Percentiles rank a stretch among this genome's conserved stretches.
These are phyloP conservation scores for Phaethornis superciliosus DNA, from an alignment of 2,113 vertebrate genomes.

Conservation along the genomic window DNA sequence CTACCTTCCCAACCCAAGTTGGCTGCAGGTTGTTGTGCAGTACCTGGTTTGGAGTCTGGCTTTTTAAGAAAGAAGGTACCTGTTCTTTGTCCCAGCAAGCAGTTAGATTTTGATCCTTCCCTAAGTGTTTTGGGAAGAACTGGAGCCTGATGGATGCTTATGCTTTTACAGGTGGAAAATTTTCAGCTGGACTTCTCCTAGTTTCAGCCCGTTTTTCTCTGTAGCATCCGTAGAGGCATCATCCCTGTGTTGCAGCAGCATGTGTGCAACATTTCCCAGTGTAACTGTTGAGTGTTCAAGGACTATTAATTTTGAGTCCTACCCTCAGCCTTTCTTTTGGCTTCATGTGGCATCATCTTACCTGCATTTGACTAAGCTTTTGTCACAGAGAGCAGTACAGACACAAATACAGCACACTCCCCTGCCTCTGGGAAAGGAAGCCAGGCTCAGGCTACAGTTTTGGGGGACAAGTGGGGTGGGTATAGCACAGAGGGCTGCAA, in stretches of 20 bases:
- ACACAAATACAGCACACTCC: neutral
- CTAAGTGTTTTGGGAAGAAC: neutral
- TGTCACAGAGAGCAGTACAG: neutral
- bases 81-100: neutral
- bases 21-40: rapidly evolving
- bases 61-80: neutral
- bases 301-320: neutral
- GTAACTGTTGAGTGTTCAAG: neutral
- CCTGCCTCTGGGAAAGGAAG: neutral
- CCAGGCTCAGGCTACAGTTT: neutral
- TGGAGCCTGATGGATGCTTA: neutral
- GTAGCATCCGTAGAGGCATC: neutral
- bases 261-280: rapidly evolving
- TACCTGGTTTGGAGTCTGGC: neutral
- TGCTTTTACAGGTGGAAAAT: neutral
- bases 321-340: neutral
- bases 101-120: neutral
- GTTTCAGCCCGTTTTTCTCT: neutral
- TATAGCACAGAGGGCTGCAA: neutral
- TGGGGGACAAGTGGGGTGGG: neutral
- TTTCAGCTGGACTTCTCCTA: neutral
- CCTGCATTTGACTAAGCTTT: neutral
- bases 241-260: neutral
- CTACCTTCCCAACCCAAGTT: neutral
- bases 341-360: neutral